Evolutionary conservation across 2,888 invertebrate genomes (phyloP), one percentile per base, ranked within the genome.

Genomic region (Dolichomitus sp.): DNA sequence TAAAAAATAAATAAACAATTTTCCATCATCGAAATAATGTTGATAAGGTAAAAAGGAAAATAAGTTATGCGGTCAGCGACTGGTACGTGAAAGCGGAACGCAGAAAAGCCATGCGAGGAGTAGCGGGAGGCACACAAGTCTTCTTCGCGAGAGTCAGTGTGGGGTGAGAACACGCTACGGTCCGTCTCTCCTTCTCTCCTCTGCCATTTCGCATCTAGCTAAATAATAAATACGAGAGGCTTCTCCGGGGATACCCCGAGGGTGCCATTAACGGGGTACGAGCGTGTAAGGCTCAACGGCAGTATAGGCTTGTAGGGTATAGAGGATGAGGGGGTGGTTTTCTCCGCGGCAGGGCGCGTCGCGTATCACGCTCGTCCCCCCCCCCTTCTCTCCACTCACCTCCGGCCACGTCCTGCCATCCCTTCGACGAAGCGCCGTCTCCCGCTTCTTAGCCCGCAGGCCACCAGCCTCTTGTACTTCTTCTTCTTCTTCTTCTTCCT

Each of bases 151-250:
- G 57, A 45, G 61, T 37, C 59, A 23, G 14, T 6, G 19, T 19
- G 70, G 68, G 59, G n/a, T 72, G 72, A 61, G 59, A 61, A 59
- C 59, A 37, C 59, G 61, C 59, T 33, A 72, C 37, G 61, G 72
- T 72, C 59, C 73, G 73, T 61, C 75, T 74, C 57, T 48, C 61
- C 42, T 65, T 75, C 70, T 68, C 66, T 68, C 40, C 76, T 73
- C 88, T 85, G 88, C 88, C 87, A 88, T 87, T 87, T 83, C 69
- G 76, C 82, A 82, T 79, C 63, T 69, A 52, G 90, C 91, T 93
- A 93, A 93, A 93, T 93, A 93, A 93, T 93, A 93, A 93, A 93
- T 93, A 93, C 89, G 91, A 89, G 91, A 90, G 91, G 91, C 91
- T 91, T 92, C 89, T 88, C 88, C 88, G 88, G 90, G 90, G 90